Evolutionary conservation across 2,888 invertebrate species (phyloP), one percentile per base, ranked within the genome.

Genomic region (Podotricha telesiphe): DNA sequence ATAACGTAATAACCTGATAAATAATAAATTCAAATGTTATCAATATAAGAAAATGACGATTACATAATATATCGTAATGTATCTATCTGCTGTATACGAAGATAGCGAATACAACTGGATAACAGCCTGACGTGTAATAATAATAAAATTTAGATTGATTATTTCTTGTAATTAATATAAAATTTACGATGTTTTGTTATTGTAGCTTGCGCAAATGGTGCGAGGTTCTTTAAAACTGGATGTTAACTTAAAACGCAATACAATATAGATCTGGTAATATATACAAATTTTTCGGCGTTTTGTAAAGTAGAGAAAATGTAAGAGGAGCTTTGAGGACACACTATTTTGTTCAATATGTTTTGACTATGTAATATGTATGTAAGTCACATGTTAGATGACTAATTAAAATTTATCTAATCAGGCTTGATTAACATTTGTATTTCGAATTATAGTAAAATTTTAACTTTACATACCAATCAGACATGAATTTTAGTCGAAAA

Each of bases 21-120:
- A 19, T 40, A 20, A 37, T 56, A 19, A 56, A 56, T 56, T 40
- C 40, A 56, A 56, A 56, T 56, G 19, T 40, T 40, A 40, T 40
- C 17, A 19, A 20, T 56, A 56, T 56, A 56, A 56, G 19, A 56
- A 40, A 56, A 40, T 56, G 13, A 15, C 8, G n/a, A 59, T 59
- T 59, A 45, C 42, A 45, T 59, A 20, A 45, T n/a, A 0, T 45
- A 20, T n/a, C 1, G 10, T 19, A 56, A 56, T 15, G 19, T 28
- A n/a, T n/a, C n/a, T n/a, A n/a, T 28, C 28, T n/a, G 13, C 28
- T 42, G n/a, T 42, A 22, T 22, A 58, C 20, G 20, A 42, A 58
- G 6, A 42, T 58, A 58, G 42, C 15, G 6, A 58, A 22, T 42
- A 42, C 42, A 13, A 28, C 4, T 42, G 10, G 10, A 22, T 58